These are phyloP conservation scores for Acrocyrtus sp. DNA, from an alignment of 2,888 invertebrate species.

Conservation along the genomic window DNA sequence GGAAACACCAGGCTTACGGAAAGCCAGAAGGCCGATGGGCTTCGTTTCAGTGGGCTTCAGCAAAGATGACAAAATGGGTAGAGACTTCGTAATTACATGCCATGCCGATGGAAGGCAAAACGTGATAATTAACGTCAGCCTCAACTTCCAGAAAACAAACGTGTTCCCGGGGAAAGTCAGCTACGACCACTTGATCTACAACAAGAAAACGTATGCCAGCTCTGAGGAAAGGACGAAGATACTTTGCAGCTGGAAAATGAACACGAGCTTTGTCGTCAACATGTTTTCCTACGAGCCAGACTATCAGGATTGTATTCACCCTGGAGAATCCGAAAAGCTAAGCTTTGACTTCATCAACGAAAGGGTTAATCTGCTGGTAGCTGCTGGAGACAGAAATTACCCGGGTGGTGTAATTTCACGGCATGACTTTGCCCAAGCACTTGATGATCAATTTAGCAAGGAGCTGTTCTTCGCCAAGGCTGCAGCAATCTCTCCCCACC, in stretches of 20 bases:
- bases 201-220: background rate
- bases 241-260: slow-evolving; percentile 31
- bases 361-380: slow-evolving; percentile 5
- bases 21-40: slow-evolving; percentile 16
- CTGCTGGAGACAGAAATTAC: slow-evolving; percentile 34
- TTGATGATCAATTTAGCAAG: slow-evolving; percentile 9
- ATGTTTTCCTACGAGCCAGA: slow-evolving; percentile 27
- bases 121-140: background rate
- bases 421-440: slow-evolving; percentile 23
- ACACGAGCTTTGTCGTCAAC: slow-evolving; percentile 8
- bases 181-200: slow-evolving; percentile 9
- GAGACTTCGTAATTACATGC: slow-evolving; percentile 33
- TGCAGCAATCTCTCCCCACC: too few relatives aligned
- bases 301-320: background rate
- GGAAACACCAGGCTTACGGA: background rate
- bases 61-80: slow-evolving; percentile 14
- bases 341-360: slow-evolving; percentile 8
- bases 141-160: slow-evolving; percentile 17
- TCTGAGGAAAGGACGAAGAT: slow-evolving; percentile 1
- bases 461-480: slow-evolving; percentile 9
- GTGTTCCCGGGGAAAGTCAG: slow-evolving; percentile 18
- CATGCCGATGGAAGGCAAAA: slow-evolving; percentile 10
- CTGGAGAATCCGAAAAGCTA: slow-evolving; percentile 16
- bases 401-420: slow-evolving; percentile 13
- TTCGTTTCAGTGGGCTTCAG: slow-evolving; percentile 32